Evolutionary conservation across 2,113 vertebrate genomes (phyloP), one percentile per base, ranked within the genome.

Genomic region (Cisticola juncidis): DNA sequence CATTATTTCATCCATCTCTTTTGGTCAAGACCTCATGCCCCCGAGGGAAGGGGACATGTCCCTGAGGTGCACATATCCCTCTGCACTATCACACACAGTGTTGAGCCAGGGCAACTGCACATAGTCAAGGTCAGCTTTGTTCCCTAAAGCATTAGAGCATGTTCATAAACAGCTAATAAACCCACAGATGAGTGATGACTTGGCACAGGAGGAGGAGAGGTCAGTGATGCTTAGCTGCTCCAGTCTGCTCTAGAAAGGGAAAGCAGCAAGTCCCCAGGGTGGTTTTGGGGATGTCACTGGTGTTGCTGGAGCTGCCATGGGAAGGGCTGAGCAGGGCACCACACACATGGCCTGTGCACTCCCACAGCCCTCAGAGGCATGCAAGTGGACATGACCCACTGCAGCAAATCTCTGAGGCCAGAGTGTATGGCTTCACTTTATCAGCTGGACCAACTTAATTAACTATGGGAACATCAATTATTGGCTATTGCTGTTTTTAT

Each of bases 161-260:
- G 66, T 53, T 70, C 70, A 90, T 65, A 70, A 90, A 78, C 64
- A 87, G 78, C 64, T 61, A 60, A 87, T 69, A 73, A 93, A 84
- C 6, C n/a, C n/a, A 24, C 14, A 35, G 29, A 73, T 23, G 79
- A 65, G 12, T 42, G 40, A 58, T 11, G 86, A 10, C 61, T 56
- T 65, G 48, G 82, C 61, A 21, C 45, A 15, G 60, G 45, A 23
- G 38, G 15, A 78, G 70, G n/a, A 47, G 40, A 28, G 73, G 64
- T 33, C 38, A n/a, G 26, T 14, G 38, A 23, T 3, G 38, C 62
- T 74, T 47, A 44, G 50, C 60, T 15, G 2, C 15, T 22, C 33
- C n/a, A 9, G 19, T 11, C 38, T 53, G 44, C 53, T 56, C 21
- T 58, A 36, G 68, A 33, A 45, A 11, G 9, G 51, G 40, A 56